Conservation (phyloP, 2,888 invertebrate genomes). For the Lasioglossum morio region DNA sequence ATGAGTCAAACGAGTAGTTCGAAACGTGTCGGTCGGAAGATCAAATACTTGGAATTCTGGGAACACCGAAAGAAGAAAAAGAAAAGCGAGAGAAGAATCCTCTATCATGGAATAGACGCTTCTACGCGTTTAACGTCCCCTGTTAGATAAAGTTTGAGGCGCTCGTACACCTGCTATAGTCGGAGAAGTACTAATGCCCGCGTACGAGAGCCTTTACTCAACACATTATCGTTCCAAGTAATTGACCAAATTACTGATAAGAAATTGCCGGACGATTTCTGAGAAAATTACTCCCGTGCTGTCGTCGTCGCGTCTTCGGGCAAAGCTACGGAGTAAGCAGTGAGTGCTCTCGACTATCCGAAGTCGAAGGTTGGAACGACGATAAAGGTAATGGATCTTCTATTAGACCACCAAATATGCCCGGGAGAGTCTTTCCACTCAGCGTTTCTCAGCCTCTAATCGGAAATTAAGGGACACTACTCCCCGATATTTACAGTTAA, state of each 20-base stretch:
- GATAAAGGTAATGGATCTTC: constrained; percentile 82
- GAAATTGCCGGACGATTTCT: constrained; percentile 58
- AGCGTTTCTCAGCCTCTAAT: constrained; percentile 45
- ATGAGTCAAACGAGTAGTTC: constrained; percentile 1
- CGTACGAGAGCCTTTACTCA: constrained; percentile 66
- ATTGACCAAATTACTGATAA: constrained; percentile 78
- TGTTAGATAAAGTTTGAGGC: constrained; percentile 46
- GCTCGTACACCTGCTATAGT: constrained; percentile 54
- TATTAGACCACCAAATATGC: constrained; percentile 68
- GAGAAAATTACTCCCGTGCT: constrained; percentile 59
- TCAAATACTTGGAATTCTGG: constrained; percentile 27
- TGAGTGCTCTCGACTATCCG: constrained; percentile 52
- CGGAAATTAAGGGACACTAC: constrained; percentile 38
- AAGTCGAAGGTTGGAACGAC: constrained; percentile 67
- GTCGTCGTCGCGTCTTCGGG: constrained; percentile 21
- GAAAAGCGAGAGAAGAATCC: background rate
- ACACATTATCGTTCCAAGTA: constrained; percentile 69
- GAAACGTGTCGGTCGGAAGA: background rate
- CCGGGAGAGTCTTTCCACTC: constrained; percentile 27
- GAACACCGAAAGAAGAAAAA: constrained; percentile 7
- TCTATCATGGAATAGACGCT: constrained; percentile 44
- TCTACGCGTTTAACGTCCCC: constrained; percentile 53
- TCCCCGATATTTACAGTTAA: constrained; percentile 44
- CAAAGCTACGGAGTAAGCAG: constrained; percentile 33
- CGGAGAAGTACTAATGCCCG: constrained; percentile 36